A percentile compares a stretch with the other conserved stretches of the same genome.
These are phyloP conservation scores for Congeria kusceri DNA, from an alignment of 2,888 invertebrate species.

Conservation along the genomic window DNA sequence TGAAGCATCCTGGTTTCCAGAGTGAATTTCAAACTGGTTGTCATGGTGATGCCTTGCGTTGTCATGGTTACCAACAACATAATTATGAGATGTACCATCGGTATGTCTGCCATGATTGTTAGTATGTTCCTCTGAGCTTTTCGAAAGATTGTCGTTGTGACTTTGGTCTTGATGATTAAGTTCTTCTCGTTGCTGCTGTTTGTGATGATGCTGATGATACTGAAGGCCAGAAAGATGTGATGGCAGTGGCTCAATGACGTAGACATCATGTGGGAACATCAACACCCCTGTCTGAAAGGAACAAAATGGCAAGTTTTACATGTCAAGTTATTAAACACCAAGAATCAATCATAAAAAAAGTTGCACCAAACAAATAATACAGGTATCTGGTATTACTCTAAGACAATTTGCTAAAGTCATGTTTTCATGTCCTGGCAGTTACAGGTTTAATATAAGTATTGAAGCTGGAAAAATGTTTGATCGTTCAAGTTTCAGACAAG, in stretches of 20 bases:
- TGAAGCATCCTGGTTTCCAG: slow-evolving; percentile 21
- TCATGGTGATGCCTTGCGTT: slow-evolving; percentile 12
- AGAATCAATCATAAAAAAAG: no score
- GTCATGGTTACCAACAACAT: slow-evolving; percentile 15
- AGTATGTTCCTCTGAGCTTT: not conserved
- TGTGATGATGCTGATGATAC: slow-evolving; percentile 18
- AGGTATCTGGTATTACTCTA: no score
- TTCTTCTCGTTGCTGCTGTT: slow-evolving; percentile 24
- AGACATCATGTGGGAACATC: slow-evolving; percentile 72
- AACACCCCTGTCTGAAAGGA: slow-evolving; percentile 73
- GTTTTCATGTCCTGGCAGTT: no score
- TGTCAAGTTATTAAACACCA: no score
- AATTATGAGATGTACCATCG: not conserved
- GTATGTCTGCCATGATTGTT: not conserved
- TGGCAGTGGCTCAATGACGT: slow-evolving; percentile 72
- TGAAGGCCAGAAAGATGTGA: slow-evolving; percentile 37
- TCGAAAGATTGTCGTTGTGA: not conserved
- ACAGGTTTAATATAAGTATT: no score
- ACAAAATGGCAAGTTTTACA: not conserved
- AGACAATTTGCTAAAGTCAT: no score
- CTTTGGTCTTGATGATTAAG: slow-evolving; percentile 1
- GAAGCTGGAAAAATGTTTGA: no score
- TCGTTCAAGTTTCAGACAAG: no score
- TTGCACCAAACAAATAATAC: no score
- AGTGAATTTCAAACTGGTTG: slow-evolving; percentile 16